Evolutionary conservation across 2,888 invertebrate genomes (phyloP), one percentile per base, ranked within the genome.

Genomic region (Zaprionus lineosus): DNA sequence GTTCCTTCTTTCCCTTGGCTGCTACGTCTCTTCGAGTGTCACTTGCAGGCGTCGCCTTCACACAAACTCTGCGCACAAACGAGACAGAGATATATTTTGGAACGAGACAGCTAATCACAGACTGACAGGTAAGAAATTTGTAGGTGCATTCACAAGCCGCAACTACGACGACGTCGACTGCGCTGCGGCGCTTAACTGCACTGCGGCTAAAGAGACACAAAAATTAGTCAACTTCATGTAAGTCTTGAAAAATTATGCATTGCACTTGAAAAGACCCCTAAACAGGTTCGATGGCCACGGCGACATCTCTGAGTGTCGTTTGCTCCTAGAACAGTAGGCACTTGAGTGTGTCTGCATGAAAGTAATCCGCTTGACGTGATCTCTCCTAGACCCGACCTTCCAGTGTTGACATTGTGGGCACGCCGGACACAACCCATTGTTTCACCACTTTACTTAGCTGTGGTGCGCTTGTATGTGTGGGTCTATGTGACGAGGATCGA

Each of bases 191-290:
- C 64, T 39, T 47, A 36, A 29, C 31, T 26, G 40, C 44, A 29
- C 28, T 26, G 52, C 41, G 14, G 12, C 36, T 18, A n/a, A n/a
- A n/a, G n/a, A n/a, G n/a, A n/a, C n/a, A 40, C 47, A 60, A 74
- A 86, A 87, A 86, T 87, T 86, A 79, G 87, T 84, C 77, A 87
- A 86, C 79, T 82, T 82, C 74, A 77, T 77, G 81, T 78, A 86
- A 79, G 82, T 48, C 64, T 66, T 36, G 41, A 64, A 65, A 72
- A 60, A 61, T 62, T 57, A 63, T 64, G 57, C 47, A 21, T 12
- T 37, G 59, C 65, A 72, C 63, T 79, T 70, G 75, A 79, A 50
- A 41, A 31, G n/a, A 55, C 9, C 16, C 31, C 5, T 63, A 68
- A 74, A 74, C 86, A 74, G 82, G 84, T 86, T 68, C 74, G 31